Base-by-base conservation (phyloP, 2,797 vertebrate species). In the Alcedo quadribrachys region DNA sequence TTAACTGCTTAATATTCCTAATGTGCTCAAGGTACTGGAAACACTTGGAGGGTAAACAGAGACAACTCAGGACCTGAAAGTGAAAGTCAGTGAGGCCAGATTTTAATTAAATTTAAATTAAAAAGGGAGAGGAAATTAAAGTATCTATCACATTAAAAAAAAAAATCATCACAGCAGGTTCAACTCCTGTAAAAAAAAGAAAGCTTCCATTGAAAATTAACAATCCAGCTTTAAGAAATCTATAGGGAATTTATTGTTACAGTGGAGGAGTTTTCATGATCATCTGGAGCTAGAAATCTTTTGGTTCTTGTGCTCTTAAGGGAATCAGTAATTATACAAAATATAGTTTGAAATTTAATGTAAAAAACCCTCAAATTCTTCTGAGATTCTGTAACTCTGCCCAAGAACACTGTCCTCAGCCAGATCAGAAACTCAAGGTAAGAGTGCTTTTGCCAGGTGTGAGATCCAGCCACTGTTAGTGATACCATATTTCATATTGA, bases 91-190 rank as follows among this genome's bases (percentile, higher is more conserved):
- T 77, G 68, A 93, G 83, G 87, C 85, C 85, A 84, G 67, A 70
- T 82, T 93, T 93, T 96, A 96, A 96, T 96, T 96, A 94, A 96
- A 92, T 95, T 94, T 93, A 95, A 96, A 96, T 96, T 96, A 88
- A 90, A 93, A 95, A 91, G 85, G 65, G 85, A 92, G 68, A 93
- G 81, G 92, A 94, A 95, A 96, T 94, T 93, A 90, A 89, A 94
- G 85, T 89, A 92, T 87, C 87, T 79, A 86, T 91, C 89, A 89
- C 74, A 74, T 79, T 46, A 2, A 82, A 89, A 88, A 84, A 89
- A 76, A 88, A 92, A 76, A 88, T 69, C 83, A 90, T 48, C 61
- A 85, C 82, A 81, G 37, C 32, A 70, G 14, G 28, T 82, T 91
- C 68, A 88, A 32, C 45, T 62, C 32, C 43, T 69, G 74, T 77